Conservation (phyloP, 2,797 vertebrate species). For the Platalea minor region DNA sequence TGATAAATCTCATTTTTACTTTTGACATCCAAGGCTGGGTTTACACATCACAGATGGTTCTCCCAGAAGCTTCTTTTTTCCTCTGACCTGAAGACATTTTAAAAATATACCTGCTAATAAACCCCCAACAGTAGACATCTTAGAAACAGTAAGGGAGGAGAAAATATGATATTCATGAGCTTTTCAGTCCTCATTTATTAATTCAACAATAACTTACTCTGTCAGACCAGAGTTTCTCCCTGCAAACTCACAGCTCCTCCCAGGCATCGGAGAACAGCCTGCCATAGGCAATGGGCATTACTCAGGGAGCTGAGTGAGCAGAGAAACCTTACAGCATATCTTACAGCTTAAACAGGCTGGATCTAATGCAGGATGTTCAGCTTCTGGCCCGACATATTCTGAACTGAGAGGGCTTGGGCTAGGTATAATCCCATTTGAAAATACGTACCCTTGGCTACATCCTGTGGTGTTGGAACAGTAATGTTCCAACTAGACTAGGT, state of each 20-base stretch:
- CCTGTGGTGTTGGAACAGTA: background rate
- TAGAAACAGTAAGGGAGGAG: background rate
- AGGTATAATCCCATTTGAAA: background rate
- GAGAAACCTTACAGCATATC: background rate
- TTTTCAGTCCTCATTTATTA: background rate
- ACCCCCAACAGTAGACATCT: background rate
- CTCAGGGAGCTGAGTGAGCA: background rate
- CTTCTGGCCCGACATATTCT: background rate
- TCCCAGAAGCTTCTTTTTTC: background rate
- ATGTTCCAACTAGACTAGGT: background rate
- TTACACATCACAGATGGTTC: background rate
- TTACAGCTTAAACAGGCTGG: background rate
- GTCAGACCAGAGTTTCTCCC: background rate
- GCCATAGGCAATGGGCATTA: background rate
- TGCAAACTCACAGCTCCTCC: background rate
- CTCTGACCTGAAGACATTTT: background rate
- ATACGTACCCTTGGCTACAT: background rate
- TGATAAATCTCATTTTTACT: background rate
- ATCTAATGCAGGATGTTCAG: background rate
- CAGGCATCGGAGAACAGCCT: background rate
- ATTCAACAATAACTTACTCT: background rate
- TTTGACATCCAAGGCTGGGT: background rate
- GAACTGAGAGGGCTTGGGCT: background rate
- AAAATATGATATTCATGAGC: background rate
- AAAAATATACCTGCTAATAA: background rate